Conservation (phyloP, 2,113 vertebrate species). For the Stegostoma tigrinum region DNA sequence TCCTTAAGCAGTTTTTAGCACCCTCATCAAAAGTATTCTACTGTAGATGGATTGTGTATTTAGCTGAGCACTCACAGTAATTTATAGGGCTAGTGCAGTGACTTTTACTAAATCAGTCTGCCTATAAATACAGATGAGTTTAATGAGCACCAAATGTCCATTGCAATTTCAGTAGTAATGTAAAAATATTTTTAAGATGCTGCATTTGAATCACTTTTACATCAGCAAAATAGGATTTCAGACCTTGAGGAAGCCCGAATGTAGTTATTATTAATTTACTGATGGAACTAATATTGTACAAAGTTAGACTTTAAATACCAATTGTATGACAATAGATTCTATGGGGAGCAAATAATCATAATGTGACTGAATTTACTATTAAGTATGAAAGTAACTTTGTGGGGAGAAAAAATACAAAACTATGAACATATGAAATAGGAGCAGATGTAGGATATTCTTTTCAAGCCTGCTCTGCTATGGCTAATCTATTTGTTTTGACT, state of each 20-base stretch:
- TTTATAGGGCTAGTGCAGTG: background rate
- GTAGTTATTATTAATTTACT: background rate
- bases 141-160: background rate
- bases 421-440: background rate
- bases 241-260: background rate
- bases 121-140: background rate
- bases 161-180: background rate
- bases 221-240: background rate
- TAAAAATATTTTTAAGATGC: background rate
- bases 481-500: too few relatives aligned
- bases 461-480: too few relatives aligned
- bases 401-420: background rate
- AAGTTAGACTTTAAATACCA: background rate
- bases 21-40: background rate
- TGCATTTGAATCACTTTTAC: background rate
- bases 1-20: background rate
- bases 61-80: background rate
- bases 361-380: background rate
- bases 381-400: background rate
- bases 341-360: background rate
- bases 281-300: background rate
- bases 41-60: background rate
- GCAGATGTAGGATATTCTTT: too few relatives aligned
- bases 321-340: background rate
- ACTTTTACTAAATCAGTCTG: background rate